Conservation (phyloP, 2,113 vertebrate genomes). For the Archocentrus centrarchus region DNA sequence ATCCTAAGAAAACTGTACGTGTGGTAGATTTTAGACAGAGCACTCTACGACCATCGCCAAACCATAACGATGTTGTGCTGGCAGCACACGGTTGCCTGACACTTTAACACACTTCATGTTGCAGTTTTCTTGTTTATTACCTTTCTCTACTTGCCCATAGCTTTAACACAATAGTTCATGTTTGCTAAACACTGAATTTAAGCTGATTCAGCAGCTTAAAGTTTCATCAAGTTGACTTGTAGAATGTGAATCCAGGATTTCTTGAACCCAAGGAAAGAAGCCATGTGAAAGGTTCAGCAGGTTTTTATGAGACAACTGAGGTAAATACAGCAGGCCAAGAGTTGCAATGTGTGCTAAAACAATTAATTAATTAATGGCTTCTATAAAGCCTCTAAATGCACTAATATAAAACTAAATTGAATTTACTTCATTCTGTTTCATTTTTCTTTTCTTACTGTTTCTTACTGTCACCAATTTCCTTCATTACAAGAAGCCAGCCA, state of each 20-base stretch:
- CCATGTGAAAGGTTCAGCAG: neutral
- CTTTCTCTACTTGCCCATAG: neutral
- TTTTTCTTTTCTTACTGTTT: no score
- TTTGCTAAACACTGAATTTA: neutral
- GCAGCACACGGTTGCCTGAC: neutral
- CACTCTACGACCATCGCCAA: neutral
- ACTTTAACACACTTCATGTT: neutral
- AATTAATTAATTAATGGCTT: neutral
- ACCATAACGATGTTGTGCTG: no score
- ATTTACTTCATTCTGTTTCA: no score
- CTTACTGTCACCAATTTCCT: no score
- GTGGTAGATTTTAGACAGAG: neutral
- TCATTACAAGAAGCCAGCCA: no score
- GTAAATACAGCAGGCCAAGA: no score
- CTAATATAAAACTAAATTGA: no score
- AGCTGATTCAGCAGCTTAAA: neutral
- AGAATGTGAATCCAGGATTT: neutral
- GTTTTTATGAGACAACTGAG: neutral
- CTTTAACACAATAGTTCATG: neutral
- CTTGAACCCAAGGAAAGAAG: neutral
- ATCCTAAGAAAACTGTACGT: neutral
- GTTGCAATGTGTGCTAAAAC: neutral
- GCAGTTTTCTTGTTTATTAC: neutral
- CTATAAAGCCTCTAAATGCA: no score
- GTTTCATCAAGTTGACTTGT: neutral